Evolutionary conservation across 37 sponge, comb jelly and placozoan species (phyloP), one percentile per base, ranked within the genome.

Genomic region (Axinella damicornis): DNA sequence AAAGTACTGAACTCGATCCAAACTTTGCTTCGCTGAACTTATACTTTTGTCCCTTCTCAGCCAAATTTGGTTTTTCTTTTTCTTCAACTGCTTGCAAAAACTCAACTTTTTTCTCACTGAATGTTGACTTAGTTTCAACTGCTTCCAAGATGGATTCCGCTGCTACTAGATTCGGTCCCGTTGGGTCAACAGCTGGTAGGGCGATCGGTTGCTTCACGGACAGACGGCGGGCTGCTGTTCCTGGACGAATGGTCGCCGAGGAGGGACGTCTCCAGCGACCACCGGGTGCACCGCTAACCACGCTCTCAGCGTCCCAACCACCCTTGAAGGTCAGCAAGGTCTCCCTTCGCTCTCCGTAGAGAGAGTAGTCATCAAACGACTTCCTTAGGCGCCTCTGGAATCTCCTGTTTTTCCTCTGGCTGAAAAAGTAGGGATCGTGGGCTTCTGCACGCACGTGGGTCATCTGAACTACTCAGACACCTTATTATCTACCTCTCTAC

Each of bases 21-120:
- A 88, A 82, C 54, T 88, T 88, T 17, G 76, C 69, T 39, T 88
- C 89, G 46, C 33, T 76, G 24, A 88, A 57, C 18, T 76, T 88
- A 63, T 64, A 88, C 17, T 30, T 53, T 27, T 31, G 31, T 21
- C 55, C 84, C 27, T 84, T 33, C 40, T 76, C 75, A 46, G 46
- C 6, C 9, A 9, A 9, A 31, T 62, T 25, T n/a, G 61, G 0
- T 15, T n/a, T 46, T 64, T 21, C 41, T 39, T 87, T 58, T 33
- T 82, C 63, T 56, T 82, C 82, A 19, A 80, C 82, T 88, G 81
- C 77, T 54, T 67, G 52, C 21, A 67, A 28, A 28, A 58, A 62
- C 2, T 73, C 68, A 25, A 22, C n/a, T 37, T 69, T 75, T 22
- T 53, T 38, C 38, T 75, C 84, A 18, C 68, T 79, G 55, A 31